Conservation (phyloP, 2,113 vertebrate genomes). For the Carassius carassius region DNA sequence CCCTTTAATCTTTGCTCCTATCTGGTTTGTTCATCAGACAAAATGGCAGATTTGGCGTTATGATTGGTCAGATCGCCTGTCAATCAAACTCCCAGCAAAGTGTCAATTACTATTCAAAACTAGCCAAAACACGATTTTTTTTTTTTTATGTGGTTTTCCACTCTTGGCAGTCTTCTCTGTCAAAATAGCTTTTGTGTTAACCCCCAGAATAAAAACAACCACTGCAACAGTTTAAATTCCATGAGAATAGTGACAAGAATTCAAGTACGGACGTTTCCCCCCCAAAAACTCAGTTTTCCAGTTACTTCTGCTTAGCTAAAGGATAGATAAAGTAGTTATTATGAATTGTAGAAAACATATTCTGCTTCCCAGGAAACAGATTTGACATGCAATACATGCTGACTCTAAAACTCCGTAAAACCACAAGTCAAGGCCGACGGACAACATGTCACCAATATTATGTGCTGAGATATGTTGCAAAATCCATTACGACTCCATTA, state of each 20-base stretch:
- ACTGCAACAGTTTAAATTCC: background rate
- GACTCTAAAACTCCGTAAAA: background rate
- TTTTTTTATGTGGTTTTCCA: background rate
- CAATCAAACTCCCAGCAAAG: too few relatives aligned
- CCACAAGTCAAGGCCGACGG: constrained; percentile 24
- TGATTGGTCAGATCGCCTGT: too few relatives aligned
- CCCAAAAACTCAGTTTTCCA: background rate
- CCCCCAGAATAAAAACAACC: background rate
- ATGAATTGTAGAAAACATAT: background rate
- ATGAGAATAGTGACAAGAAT: background rate
- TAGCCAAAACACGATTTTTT: background rate
- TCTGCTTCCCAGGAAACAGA: constrained; percentile 8
- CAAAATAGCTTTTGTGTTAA: background rate
- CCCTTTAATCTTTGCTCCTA: too few relatives aligned
- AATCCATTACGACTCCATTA: constrained; percentile 34
- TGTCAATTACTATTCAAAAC: background rate
- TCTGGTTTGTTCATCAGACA: too few relatives aligned
- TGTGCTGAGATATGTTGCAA: background rate
- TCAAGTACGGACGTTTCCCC: background rate
- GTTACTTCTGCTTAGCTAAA: constrained; percentile 2
- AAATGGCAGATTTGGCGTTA: too few relatives aligned
- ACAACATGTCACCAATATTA: constrained; percentile 33
- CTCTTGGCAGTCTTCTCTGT: background rate
- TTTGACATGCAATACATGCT: background rate
- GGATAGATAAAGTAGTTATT: background rate